Evolutionary conservation across 2,113 vertebrate genomes (phyloP).

Genomic region (Xenopus laevis): DNA sequence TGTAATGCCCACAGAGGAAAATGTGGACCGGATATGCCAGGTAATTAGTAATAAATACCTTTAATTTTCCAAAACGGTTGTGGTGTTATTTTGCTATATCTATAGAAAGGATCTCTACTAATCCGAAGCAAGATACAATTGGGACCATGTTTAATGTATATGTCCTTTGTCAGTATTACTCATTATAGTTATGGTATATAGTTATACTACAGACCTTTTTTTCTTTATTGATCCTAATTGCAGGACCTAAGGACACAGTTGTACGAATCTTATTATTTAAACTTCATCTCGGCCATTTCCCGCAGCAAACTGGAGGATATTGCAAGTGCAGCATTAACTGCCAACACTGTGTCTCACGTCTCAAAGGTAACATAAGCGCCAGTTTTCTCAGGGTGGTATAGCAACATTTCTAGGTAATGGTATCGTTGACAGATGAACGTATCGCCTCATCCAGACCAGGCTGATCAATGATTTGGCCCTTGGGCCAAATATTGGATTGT

Average conservation of each 20-base stretch:
- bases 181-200: too few species aligned
- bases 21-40: constrained; percentile 96
- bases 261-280: constrained; percentile 93
- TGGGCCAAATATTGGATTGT: too few species aligned
- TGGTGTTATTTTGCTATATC: too few species aligned
- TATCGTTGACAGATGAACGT: neutral
- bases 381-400: neutral
- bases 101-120: too few species aligned
- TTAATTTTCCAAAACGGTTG: too few species aligned
- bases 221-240: constrained; percentile 37
- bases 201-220: too few species aligned
- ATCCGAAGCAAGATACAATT: too few species aligned
- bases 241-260: constrained; percentile 94
- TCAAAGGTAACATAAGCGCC: constrained; percentile 78
- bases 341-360: constrained; percentile 87
- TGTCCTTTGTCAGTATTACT: too few species aligned
- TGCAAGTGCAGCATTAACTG: constrained; percentile 88
- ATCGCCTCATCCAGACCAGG: too few species aligned
- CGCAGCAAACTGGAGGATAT: constrained; percentile 97
- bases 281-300: constrained; percentile 98
- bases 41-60: constrained; percentile 54
- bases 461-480: too few species aligned
- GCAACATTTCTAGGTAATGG: too few species aligned
- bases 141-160: too few species aligned
- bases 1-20: constrained; percentile 96